A percentile compares a stretch with the other conserved stretches of the same genome.
These are phyloP conservation scores for Laspeyria flexula DNA, from an alignment of 2,888 invertebrate species.

Conservation along the genomic window DNA sequence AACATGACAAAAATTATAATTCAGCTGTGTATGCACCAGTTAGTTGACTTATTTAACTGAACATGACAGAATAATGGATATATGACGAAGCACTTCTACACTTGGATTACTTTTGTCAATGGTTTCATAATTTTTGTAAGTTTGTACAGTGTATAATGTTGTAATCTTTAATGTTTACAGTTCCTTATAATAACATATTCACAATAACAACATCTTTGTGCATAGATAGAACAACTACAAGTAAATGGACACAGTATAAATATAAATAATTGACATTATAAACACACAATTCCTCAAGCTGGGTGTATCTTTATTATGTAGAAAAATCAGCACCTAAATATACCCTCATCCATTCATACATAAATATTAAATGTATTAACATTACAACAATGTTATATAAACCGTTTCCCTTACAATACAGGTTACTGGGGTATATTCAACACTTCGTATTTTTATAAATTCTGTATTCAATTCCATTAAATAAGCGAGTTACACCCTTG, in stretches of 20 bases:
- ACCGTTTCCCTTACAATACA: background rate
- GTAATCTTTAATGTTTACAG: too few species aligned
- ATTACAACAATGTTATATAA: background rate
- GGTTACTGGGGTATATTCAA: conserved; percentile 1
- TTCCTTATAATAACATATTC: conserved; percentile 13
- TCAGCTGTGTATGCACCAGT: too few species aligned
- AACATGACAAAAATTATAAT: too few species aligned
- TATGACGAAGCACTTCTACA: too few species aligned
- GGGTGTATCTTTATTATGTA: conserved; percentile 22
- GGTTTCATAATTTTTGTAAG: too few species aligned
- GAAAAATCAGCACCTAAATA: conserved; percentile 50
- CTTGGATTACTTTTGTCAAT: too few species aligned
- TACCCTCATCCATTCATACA: conserved; percentile 51
- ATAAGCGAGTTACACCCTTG: background rate
- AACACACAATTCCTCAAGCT: conserved; percentile 40
- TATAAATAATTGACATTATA: conserved; percentile 40
- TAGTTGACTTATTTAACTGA: too few species aligned
- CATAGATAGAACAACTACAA: conserved; percentile 29
- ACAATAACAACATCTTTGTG: conserved; percentile 39
- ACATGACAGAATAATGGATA: too few species aligned
- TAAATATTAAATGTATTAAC: conserved; percentile 13
- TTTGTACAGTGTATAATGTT: too few species aligned
- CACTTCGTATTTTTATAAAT: background rate
- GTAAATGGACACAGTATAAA: conserved; percentile 34
- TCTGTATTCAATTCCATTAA: conserved; percentile 6